A percentile compares a stretch with the other conserved stretches of the same genome.
Conservation (phyloP, 1,140 invertebrate species). For the Micrasema longulum region DNA sequence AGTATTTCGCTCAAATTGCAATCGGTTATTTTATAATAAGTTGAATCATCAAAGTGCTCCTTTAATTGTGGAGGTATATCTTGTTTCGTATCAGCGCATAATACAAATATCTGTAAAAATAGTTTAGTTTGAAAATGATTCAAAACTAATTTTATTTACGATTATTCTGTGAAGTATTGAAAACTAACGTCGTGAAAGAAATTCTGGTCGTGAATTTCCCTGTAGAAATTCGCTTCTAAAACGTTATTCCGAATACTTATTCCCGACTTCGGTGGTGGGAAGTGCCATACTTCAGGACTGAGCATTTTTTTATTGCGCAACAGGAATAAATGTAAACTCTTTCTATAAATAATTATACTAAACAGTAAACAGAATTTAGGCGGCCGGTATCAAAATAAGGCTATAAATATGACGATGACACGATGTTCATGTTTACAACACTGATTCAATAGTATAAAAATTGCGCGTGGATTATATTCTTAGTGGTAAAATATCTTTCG, state of each 20-base stretch:
- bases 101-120: slow-evolving; percentile 67
- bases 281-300: slow-evolving; percentile 41
- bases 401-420: too few relatives aligned
- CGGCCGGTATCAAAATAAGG: slow-evolving; percentile 6
- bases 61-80: slow-evolving; percentile 57
- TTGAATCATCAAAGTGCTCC: slow-evolving; percentile 63
- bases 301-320: slow-evolving; percentile 43
- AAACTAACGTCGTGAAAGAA: slow-evolving; percentile 40
- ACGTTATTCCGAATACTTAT: slow-evolving; percentile 5
- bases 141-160: background rate
- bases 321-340: slow-evolving; percentile 35
- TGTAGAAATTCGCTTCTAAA: slow-evolving; percentile 25
- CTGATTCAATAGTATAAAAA: too few relatives aligned
- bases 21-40: slow-evolving; percentile 69
- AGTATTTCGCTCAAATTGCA: slow-evolving; percentile 64
- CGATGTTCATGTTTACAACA: too few relatives aligned
- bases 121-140: background rate
- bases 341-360: slow-evolving; percentile 37
- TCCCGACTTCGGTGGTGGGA: slow-evolving; percentile 38
- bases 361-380: slow-evolving; percentile 25
- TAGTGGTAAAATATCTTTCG: too few relatives aligned
- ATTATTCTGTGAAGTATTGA: too few relatives aligned
- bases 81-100: slow-evolving; percentile 66
- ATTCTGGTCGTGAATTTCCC: slow-evolving; percentile 24
- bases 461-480: too few relatives aligned